Base-by-base conservation (phyloP, 2,113 vertebrate species). In the Oreochromis niloticus region DNA sequence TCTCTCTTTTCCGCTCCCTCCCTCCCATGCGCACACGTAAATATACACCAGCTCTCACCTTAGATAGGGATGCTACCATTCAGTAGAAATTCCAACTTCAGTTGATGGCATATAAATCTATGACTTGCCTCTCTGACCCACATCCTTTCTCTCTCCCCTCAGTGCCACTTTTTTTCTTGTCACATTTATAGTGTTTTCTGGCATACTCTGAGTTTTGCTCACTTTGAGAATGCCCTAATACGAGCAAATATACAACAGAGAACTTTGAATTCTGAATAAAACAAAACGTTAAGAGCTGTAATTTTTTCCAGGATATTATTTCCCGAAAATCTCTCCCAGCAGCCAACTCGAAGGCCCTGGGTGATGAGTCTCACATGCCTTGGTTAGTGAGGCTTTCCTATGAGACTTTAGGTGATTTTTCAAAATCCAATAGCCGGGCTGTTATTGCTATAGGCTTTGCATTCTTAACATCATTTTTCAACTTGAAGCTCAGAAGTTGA, bases 251-350 rank as follows among this genome's bases (percentile, higher is more conserved):
- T 59, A 73, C 52, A 66, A 16, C 46, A 46, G 27, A 43, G 61
- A 22, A 73, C 83, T 91, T 91, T 82, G 66, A 82, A 84, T 87
- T 92, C 36, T 59, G 79, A 91, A 91, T 91, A 73, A 91, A 93
- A 75, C 39, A 88, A 88, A 93, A 88, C 39, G 84, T 91, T 90
- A 84, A 85, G 85, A 46, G 85, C 75, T 94, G 81, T 88, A 89
- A 85, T 89, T 92, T 90, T 88, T 83, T 86, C 48, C 80, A 17
- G 89, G 73, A 91, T 91, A 93, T 83, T 89, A 82, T 84, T 92
- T 92, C 56, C 80, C 1, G 5, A 86, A 93, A 86, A 88, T 91
- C 85, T 82, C 82, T 82, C 48, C 85, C 87, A 86, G 88, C 59
- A 66, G 55, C 73, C 86, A 85, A 80, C 81, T 73, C 55, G 16